Evolutionary conservation across 1,140 invertebrate species (phyloP), one percentile per base, ranked within the genome.

Genomic region (Whitmania pigra): DNA sequence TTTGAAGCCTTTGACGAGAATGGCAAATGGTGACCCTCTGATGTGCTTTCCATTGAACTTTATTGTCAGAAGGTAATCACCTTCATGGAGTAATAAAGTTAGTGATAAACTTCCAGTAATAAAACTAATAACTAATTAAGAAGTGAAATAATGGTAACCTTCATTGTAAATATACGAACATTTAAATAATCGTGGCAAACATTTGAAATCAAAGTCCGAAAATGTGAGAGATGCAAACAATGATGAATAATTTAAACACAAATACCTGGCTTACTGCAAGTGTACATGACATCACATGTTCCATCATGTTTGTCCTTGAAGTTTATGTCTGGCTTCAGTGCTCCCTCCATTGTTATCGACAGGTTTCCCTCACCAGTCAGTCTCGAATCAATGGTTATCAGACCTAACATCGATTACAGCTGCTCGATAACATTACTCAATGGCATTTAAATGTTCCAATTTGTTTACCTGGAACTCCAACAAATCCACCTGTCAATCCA

Each of bases 31-130:
- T 0, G 91, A 94, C 79, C 94, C 92, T 1, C 93, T 93, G 78
- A 97, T 93, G 83, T 94, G 92, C 78, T 92, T 89, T 79, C 95
- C 93, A 83, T 95, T 94, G 86, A 95, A 97, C 83, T 94, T 94
- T 73, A 89, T 87, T 66, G 92, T 92, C 74, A 96, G 89, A 75
- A 91, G 87, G 82, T 97, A 97, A 84, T 96, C 93, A 18, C 73
- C 73, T 75, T 27, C 9, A 54, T 13, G 2, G 53, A 22, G 20
- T 13, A 63, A 15, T 13, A 31, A 63, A 49, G 43, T n/a, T n/a
- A n/a, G n/a, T n/a, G n/a, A n/a, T n/a, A n/a, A n/a, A n/a, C n/a
- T n/a, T n/a, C n/a, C n/a, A 22, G 20, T 13, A 63, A 15, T 13
- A 31, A 63, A 49, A 13, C 43, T 17, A 49, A 49, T 49, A 49